Conservation (phyloP, 1,140 invertebrate species). For the Zaprionus davidi region DNA sequence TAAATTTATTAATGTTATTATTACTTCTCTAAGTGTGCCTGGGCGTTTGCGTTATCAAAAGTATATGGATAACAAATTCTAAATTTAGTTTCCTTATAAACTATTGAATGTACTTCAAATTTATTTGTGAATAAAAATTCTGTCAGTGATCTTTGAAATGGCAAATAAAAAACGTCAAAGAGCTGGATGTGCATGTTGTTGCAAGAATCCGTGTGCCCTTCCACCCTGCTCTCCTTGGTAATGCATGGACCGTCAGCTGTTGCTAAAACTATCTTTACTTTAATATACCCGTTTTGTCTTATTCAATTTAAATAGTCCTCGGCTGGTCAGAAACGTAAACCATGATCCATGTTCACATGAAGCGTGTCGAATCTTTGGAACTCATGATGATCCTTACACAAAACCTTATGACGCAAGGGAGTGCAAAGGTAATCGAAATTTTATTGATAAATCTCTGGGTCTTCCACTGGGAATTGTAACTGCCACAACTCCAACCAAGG, state of each 20-base stretch:
- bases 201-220: background rate
- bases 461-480: constrained; percentile 50
- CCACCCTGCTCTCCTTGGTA: constrained; percentile 24
- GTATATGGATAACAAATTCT: background rate
- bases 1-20: background rate
- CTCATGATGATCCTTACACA: constrained; percentile 59
- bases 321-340: constrained; percentile 13
- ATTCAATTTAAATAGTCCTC: background rate
- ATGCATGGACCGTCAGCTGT: background rate
- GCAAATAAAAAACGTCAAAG: constrained; percentile 19
- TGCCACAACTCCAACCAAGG: background rate
- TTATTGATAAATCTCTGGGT: constrained; percentile 56
- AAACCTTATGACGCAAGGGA: constrained; percentile 54
- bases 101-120: constrained; percentile 3
- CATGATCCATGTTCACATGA: constrained; percentile 55
- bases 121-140: constrained; percentile 18
- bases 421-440: constrained; percentile 33
- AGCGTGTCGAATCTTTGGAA: constrained; percentile 56
- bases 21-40: background rate
- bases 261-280: background rate
- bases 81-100: constrained; percentile 10
- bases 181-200: constrained; percentile 22
- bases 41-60: background rate
- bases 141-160: constrained; percentile 35
- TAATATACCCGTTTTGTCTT: background rate